Evolutionary conservation across 2,113 vertebrate species (phyloP).

Genomic region (Oncorhynchus keta): DNA sequence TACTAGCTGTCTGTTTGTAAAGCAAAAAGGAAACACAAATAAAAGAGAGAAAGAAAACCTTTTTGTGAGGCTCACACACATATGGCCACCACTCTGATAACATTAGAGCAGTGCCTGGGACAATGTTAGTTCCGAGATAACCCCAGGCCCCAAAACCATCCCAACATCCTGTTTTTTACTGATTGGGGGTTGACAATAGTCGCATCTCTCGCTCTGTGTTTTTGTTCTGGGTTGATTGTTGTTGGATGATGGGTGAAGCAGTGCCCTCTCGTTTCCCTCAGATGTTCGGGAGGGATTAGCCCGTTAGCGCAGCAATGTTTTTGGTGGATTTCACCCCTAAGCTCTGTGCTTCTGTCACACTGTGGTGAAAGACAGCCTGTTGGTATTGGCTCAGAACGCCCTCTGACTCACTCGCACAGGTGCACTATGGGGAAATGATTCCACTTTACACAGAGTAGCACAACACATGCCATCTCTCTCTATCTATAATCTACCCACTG

Average conservation of each 20-base stretch:
- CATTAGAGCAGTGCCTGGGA: slow-evolving; percentile 29
- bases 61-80: not conserved
- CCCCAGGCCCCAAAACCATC: slow-evolving; percentile 56
- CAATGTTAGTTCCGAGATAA: slow-evolving; percentile 32
- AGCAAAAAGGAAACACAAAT: not conserved
- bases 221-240: slow-evolving; percentile 59
- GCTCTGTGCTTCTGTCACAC: slow-evolving; percentile 60
- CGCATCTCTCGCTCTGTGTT: slow-evolving; percentile 31
- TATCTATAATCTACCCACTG: too few species aligned
- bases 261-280: slow-evolving; percentile 57
- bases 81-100: slow-evolving; percentile 11
- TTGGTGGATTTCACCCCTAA: slow-evolving; percentile 61
- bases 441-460: not conserved
- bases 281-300: slow-evolving; percentile 67
- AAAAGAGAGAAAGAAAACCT: not conserved
- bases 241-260: slow-evolving; percentile 49
- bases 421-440: slow-evolving; percentile 48
- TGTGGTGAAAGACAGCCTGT: slow-evolving; percentile 66
- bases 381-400: slow-evolving; percentile 57
- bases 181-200: slow-evolving; percentile 44
- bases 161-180: slow-evolving; percentile 44
- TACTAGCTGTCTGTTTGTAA: slow-evolving; percentile 14
- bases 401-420: slow-evolving; percentile 64
- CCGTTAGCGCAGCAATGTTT: slow-evolving; percentile 61
- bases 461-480: too few species aligned